Evolutionary conservation across 2,888 invertebrate genomes (phyloP).

Genomic region (Zootermopsis nevadensis): DNA sequence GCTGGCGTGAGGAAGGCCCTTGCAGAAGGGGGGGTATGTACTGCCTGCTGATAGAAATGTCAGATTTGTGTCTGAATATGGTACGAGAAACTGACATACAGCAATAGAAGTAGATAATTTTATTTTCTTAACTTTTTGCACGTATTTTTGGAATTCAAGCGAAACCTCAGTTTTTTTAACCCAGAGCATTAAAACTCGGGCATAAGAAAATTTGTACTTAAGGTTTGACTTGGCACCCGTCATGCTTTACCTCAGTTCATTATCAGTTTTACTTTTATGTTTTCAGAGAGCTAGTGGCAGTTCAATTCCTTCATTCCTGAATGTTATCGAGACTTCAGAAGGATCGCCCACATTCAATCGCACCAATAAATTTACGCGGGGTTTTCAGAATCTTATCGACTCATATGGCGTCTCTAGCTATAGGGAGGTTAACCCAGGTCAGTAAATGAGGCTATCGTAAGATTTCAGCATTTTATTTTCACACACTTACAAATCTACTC

Average conservation of each 20-base stretch:
- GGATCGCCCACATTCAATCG: slow-evolving; percentile 92
- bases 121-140: no score
- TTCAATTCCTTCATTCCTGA: slow-evolving; percentile 91
- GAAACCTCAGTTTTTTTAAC: no score
- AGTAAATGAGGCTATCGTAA: slow-evolving; percentile 10
- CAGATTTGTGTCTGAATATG: no score
- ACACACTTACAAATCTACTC: not conserved
- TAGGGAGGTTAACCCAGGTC: slow-evolving; percentile 91
- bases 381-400: slow-evolving; percentile 94
- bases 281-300: slow-evolving; percentile 79
- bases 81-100: no score
- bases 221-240: no score
- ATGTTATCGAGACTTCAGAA: slow-evolving; percentile 84
- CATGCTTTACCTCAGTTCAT: not conserved
- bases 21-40: slow-evolving; percentile 78
- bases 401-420: slow-evolving; percentile 94
- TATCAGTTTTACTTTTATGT: not conserved
- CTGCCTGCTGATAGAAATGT: no score
- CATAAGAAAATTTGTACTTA: no score
- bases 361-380: slow-evolving; percentile 91
- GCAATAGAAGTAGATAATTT: no score
- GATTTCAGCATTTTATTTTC: not conserved
- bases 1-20: slow-evolving; percentile 80
- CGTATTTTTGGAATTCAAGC: no score
- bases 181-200: no score